Percentiles rank a stretch among this genome's conserved stretches.
Evolutionary conservation across 2,113 vertebrate species (phyloP).

Genomic region (Dolichallabes microphthalmus): DNA sequence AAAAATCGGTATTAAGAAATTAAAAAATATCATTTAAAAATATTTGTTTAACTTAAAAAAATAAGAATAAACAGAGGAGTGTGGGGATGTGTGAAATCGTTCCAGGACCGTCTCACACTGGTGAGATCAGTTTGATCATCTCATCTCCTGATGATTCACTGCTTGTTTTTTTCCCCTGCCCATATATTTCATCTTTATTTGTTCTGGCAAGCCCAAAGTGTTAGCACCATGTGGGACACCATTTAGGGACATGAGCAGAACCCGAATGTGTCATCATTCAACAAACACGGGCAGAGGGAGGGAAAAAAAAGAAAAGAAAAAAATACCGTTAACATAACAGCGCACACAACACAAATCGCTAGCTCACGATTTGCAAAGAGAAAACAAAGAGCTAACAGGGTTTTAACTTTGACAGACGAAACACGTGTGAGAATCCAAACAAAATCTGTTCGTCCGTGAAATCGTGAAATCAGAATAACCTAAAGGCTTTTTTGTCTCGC

Average conservation of each 20-base stretch:
- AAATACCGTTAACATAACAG: background rate
- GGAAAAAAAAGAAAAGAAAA: background rate
- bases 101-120: constrained; percentile 7
- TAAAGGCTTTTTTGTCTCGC: constrained; percentile 36
- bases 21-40: background rate
- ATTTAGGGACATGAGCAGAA: constrained; percentile 41
- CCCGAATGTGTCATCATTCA: constrained; percentile 47
- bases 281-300: constrained; percentile 26
- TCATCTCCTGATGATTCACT: constrained; percentile 46
- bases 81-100: background rate
- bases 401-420: background rate
- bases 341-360: background rate
- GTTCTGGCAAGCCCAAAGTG: constrained; percentile 43
- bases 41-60: background rate
- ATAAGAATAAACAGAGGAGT: constrained; percentile 1
- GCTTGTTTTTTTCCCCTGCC: constrained; percentile 19
- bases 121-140: constrained; percentile 24
- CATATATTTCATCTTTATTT: constrained; percentile 39
- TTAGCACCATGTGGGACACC: constrained; percentile 45
- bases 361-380: constrained; percentile 5
- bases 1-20: background rate
- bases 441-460: constrained; percentile 33
- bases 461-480: constrained; percentile 55
- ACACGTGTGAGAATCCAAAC: background rate
- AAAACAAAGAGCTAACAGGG: background rate